Percentiles rank a stretch among this genome's conserved stretches.
phyloP scores from a whole-genome alignment of 2,888 invertebrate genomes.

The Drosophila algonquin region DNA sequence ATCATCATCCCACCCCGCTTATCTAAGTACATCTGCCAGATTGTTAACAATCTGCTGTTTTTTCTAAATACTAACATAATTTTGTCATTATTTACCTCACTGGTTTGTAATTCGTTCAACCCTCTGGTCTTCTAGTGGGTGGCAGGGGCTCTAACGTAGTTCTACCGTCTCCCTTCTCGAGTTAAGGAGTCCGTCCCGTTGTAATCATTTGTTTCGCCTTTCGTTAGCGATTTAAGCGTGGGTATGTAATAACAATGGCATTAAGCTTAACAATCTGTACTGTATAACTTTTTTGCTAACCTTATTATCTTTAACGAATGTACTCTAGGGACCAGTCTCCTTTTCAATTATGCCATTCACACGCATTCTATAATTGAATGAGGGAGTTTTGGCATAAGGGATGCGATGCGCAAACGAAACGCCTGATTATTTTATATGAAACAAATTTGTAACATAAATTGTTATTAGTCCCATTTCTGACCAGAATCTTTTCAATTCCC shows the following conservation, averaged over 20 bases:
- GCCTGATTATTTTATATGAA: conserved; percentile 8
- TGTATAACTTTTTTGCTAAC: conserved; percentile 67
- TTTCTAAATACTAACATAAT: conserved; percentile 76
- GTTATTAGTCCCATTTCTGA: background rate
- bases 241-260: conserved; percentile 51
- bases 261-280: conserved; percentile 71
- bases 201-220: conserved; percentile 70
- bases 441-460: conserved; percentile 14
- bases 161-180: conserved; percentile 11
- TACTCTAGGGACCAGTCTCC: conserved; percentile 69
- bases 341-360: conserved; percentile 75
- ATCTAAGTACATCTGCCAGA: conserved; percentile 72
- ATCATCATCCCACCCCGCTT: conserved; percentile 29
- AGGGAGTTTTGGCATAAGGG: conserved; percentile 39
- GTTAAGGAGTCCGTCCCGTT: conserved; percentile 41
- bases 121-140: conserved; percentile 40
- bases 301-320: conserved; percentile 76
- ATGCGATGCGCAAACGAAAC: background rate
- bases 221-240: conserved; percentile 31
- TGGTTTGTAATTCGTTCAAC: conserved; percentile 74
- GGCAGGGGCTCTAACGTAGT: background rate
- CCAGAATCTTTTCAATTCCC: conserved; percentile 1
- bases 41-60: conserved; percentile 74
- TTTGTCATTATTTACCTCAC: conserved; percentile 78
- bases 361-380: conserved; percentile 75